Evolutionary conservation across 1,140 invertebrate genomes (phyloP).

Genomic region (Drosophila saltans): DNA sequence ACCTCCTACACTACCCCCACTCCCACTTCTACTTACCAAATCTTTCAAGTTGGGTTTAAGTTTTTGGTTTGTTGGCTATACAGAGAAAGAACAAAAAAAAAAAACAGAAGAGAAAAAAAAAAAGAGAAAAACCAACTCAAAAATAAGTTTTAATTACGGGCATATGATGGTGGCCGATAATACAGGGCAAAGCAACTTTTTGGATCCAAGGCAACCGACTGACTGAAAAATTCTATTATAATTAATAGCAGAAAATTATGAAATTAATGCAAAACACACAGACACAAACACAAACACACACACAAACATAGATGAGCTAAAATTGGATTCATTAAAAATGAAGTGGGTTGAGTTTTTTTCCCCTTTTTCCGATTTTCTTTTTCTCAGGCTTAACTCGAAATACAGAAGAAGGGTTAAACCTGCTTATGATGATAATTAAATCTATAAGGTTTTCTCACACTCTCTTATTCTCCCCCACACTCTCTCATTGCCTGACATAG

Average conservation of each 20-base stretch:
- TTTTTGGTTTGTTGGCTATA: constrained; percentile 77
- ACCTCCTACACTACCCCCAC: background rate
- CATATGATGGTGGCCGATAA: constrained; percentile 81
- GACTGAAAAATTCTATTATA: constrained; percentile 82
- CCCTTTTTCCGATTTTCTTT: constrained; percentile 3
- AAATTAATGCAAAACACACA: constrained; percentile 75
- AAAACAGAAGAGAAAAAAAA: background rate
- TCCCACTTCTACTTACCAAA: background rate
- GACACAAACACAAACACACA: constrained; percentile 43
- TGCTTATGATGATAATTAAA: constrained; percentile 9
- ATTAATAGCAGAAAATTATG: constrained; percentile 81
- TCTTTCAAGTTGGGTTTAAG: constrained; percentile 54
- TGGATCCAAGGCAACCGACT: constrained; percentile 72
- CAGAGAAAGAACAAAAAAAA: constrained; percentile 39
- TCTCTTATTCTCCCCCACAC: constrained; percentile 18
- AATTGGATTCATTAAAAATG: constrained; percentile 82
- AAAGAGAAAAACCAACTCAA: constrained; percentile 41
- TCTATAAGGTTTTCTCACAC: constrained; percentile 6
- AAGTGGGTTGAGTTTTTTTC: constrained; percentile 58
- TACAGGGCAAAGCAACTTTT: constrained; percentile 56
- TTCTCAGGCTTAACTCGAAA: constrained; percentile 20
- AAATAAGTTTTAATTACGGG: constrained; percentile 82
- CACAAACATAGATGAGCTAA: constrained; percentile 40
- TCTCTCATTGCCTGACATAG: background rate
- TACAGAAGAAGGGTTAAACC: constrained; percentile 8